Evolutionary conservation across 35 echinoderm and acorn worm genomes (phyloP).

Genomic region (Lytechinus pictus): DNA sequence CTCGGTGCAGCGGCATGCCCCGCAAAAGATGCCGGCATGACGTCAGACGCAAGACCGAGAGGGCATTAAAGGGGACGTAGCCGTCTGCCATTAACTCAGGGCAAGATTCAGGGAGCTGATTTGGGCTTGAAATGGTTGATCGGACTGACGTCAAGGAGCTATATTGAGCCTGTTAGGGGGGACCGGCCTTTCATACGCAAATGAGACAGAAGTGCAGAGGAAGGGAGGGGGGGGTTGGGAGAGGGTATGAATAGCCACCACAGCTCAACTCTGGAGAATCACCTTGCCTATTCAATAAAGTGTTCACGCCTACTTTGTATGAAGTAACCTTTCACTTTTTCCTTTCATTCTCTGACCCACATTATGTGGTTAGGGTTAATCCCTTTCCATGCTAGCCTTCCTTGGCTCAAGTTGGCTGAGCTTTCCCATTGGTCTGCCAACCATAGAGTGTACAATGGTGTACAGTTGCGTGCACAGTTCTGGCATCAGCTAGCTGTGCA

Average conservation of each 20-base stretch:
- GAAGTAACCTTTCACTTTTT: neutral
- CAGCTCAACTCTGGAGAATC: neutral
- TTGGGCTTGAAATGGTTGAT: constrained; percentile 24
- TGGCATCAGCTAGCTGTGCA: neutral
- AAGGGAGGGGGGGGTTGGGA: neutral
- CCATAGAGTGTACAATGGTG: neutral
- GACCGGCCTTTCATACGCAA: neutral
- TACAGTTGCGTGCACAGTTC: neutral
- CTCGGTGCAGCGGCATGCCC: constrained; percentile 36
- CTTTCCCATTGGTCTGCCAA: neutral
- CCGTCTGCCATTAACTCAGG: neutral
- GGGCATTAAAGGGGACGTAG: constrained; percentile 30
- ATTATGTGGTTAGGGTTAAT: neutral
- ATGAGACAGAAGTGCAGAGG: neutral
- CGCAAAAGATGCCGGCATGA: constrained; percentile 21
- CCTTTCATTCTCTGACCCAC: neutral
- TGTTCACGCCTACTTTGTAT: constrained; percentile 23
- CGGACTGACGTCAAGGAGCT: constrained; percentile 25
- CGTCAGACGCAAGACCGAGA: neutral
- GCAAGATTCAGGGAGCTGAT: neutral
- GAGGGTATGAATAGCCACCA: neutral
- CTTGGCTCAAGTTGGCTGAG: neutral
- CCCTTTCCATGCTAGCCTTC: neutral
- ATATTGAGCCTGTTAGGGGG: constrained; percentile 15
- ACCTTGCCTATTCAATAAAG: neutral